These are phyloP conservation scores for Nasonia giraulti DNA, from an alignment of 1,140 invertebrate species.

Conservation along the genomic window DNA sequence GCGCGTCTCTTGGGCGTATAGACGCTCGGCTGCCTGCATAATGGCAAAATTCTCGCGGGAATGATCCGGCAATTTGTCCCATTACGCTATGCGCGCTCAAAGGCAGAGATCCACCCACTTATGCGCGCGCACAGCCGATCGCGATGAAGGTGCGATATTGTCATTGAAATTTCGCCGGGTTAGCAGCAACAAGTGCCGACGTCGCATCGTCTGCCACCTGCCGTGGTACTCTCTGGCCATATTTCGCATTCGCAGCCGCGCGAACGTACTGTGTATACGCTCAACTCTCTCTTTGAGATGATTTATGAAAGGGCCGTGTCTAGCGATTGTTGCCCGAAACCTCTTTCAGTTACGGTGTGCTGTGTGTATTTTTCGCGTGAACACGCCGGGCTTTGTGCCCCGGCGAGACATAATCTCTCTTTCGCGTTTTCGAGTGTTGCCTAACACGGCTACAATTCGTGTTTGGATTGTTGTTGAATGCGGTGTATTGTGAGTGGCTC, in stretches of 20 bases:
- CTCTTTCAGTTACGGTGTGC: not conserved
- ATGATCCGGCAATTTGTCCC: conserved; percentile 30
- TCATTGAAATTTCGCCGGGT: not conserved
- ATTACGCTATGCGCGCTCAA: not conserved
- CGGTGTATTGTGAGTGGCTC: too few species aligned
- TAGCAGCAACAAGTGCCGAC: conserved; percentile 41
- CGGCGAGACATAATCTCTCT: not conserved
- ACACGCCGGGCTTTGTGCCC: not conserved
- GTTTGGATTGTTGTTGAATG: not conserved
- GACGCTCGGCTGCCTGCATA: too few species aligned
- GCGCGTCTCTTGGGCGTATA: too few species aligned
- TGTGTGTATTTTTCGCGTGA: not conserved
- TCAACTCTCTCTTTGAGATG: not conserved
- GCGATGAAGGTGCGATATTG: conserved; percentile 39
- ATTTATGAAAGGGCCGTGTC: conserved; percentile 45
- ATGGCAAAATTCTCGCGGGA: conserved; percentile 3
- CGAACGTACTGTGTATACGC: too few species aligned
- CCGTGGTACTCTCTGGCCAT: conserved; percentile 5
- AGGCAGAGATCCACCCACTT: conserved; percentile 32
- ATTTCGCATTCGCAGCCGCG: conserved; percentile 3
- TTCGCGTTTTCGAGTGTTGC: not conserved
- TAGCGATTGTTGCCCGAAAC: conserved; percentile 1
- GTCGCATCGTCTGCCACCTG: conserved; percentile 27
- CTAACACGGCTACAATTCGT: not conserved
- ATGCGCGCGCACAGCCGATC: conserved; percentile 16